Evolutionary conservation across 2,113 vertebrate species (phyloP).

Genomic region (Jaculus jaculus): DNA sequence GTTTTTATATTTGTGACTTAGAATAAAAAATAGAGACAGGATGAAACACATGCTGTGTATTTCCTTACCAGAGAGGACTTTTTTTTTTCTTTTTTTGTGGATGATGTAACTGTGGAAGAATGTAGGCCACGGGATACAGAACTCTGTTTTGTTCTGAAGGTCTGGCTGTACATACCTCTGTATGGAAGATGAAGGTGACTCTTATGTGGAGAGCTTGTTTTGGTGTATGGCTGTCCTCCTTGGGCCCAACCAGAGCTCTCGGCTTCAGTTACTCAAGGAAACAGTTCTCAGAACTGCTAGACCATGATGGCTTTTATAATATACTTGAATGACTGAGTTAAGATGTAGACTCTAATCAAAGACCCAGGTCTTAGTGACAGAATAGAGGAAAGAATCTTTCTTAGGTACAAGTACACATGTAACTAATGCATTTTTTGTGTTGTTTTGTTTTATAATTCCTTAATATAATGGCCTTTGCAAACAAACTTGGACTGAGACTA

Average conservation of each 20-base stretch:
- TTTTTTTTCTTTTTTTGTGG: constrained; percentile 3
- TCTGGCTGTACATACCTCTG: neutral
- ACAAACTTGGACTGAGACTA: neutral
- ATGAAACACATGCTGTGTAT: neutral
- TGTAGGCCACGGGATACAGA: neutral
- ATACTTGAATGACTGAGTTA: neutral
- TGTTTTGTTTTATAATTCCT: neutral
- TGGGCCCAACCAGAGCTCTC: neutral
- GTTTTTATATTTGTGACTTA: neutral
- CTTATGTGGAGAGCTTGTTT: neutral
- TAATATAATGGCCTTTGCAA: neutral
- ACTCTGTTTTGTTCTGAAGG: neutral
- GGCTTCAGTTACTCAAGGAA: neutral
- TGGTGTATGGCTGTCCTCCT: neutral
- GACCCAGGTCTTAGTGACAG: neutral
- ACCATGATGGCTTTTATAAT: constrained; percentile 16
- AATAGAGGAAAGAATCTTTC: neutral
- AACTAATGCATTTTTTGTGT: neutral
- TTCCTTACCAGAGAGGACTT: neutral
- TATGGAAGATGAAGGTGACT: neutral
- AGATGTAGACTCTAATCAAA: neutral
- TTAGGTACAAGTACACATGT: neutral
- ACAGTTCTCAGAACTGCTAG: neutral
- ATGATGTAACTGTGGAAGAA: constrained; percentile 13
- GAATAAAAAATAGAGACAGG: neutral